Evolutionary conservation across 2,888 invertebrate species (phyloP).

Genomic region (Pachymerium ferrugineum): DNA sequence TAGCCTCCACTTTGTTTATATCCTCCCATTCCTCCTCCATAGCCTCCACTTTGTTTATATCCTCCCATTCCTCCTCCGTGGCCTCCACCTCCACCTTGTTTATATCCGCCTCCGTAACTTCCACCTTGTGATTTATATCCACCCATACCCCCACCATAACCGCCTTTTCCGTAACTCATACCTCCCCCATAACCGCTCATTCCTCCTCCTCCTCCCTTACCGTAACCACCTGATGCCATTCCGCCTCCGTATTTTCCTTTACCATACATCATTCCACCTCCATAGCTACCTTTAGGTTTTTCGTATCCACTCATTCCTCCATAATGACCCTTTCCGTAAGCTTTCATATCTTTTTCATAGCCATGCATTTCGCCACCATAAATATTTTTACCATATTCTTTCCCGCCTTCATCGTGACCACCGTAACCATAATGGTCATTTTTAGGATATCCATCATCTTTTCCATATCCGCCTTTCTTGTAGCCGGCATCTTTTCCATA

Average conservation of each 20-base stretch:
- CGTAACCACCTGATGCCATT: constrained; percentile 5
- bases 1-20: neutral
- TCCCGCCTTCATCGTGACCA: too few species aligned
- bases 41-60: neutral
- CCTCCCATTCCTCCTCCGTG: neutral
- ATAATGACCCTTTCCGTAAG: too few species aligned
- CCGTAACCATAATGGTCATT: too few species aligned
- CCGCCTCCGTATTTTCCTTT: too few species aligned
- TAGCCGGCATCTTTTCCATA: neutral
- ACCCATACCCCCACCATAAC: neutral
- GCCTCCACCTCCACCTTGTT: neutral
- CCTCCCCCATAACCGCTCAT: neutral
- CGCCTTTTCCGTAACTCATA: neutral
- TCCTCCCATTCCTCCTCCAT: neutral
- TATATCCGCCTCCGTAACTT: too few species aligned
- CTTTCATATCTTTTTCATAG: neutral
- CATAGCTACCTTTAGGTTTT: too few species aligned
- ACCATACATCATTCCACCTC: neutral
- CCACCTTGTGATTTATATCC: neutral
- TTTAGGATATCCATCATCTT: neutral
- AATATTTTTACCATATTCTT: neutral
- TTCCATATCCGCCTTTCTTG: neutral
- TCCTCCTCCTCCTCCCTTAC: neutral
- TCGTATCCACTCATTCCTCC: neutral
- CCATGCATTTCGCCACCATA: neutral